These are phyloP conservation scores for Mythimna albipuncta DNA, from an alignment of 2,888 invertebrate species.

Conservation along the genomic window DNA sequence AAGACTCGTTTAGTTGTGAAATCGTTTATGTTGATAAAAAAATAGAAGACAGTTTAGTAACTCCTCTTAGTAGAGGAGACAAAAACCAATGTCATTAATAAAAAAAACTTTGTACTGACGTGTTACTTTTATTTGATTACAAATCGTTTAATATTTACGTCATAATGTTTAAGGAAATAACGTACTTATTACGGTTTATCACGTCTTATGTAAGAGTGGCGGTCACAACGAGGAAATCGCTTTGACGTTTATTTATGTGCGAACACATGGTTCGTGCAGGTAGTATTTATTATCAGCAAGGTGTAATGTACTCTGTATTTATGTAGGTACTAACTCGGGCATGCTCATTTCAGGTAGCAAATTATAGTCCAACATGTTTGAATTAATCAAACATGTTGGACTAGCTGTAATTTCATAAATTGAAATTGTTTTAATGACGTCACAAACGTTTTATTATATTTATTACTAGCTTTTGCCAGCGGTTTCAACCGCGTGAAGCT, in stretches of 20 bases:
- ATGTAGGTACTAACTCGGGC: neutral
- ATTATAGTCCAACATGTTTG: neutral
- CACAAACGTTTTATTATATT: neutral
- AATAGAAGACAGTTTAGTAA: neutral
- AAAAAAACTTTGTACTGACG: neutral
- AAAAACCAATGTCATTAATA: neutral
- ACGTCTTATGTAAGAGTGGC: slow-evolving; percentile 1
- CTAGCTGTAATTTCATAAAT: neutral
- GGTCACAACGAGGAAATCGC: slow-evolving; percentile 13
- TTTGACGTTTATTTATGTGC: slow-evolving; percentile 22
- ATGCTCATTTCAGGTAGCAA: slow-evolving; percentile 5
- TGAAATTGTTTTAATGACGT: neutral
- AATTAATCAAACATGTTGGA: neutral
- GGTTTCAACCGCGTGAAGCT: too few relatives aligned
- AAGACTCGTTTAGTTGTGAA: neutral
- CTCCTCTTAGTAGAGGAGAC: neutral
- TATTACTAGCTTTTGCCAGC: too few relatives aligned
- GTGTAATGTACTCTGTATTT: neutral
- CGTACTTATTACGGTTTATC: slow-evolving; percentile 13
- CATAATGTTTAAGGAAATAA: slow-evolving; percentile 14
- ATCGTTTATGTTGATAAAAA: neutral
- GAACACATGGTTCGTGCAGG: slow-evolving; percentile 11
- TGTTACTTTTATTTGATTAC: neutral
- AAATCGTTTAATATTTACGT: neutral
- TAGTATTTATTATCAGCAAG: slow-evolving; percentile 7